phyloP scores from a whole-genome alignment of 2,797 vertebrate species.

The Schizopygopsis malacanthus region DNA sequence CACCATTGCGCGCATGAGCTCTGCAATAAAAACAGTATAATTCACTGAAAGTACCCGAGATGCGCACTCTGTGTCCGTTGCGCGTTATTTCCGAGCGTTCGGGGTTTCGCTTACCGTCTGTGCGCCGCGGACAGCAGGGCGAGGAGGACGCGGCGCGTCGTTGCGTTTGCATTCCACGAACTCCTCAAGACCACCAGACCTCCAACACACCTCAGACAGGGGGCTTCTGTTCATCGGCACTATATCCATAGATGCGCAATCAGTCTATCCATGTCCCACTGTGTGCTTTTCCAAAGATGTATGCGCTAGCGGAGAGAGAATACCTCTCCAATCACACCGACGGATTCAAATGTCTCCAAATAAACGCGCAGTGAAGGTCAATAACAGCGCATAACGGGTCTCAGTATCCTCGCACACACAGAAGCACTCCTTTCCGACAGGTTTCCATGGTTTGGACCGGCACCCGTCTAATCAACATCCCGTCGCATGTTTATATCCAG shows the following conservation, averaged over 20 bases:
- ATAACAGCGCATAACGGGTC: conserved; percentile 2
- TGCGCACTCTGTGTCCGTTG: neutral
- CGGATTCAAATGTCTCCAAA: conserved; percentile 22
- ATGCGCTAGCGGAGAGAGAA: neutral
- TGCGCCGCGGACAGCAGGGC: conserved; percentile 68
- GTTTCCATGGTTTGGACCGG: conserved; percentile 49
- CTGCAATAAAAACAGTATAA: neutral
- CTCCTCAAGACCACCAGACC: conserved; percentile 62
- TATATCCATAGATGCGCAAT: conserved; percentile 25
- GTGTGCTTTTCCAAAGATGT: conserved; percentile 15
- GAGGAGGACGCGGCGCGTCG: conserved; percentile 67
- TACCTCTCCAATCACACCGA: conserved; percentile 28
- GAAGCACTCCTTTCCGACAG: neutral
- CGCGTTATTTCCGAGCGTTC: neutral
- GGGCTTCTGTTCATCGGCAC: conserved; percentile 2
- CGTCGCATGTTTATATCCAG: conserved; percentile 61
- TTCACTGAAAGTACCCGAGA: neutral
- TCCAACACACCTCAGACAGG: conserved; percentile 58
- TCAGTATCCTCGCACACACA: neutral
- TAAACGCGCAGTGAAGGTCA: neutral
- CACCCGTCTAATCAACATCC: conserved; percentile 40
- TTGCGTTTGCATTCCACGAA: conserved; percentile 74
- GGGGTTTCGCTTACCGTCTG: conserved; percentile 68
- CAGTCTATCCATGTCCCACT: conserved; percentile 24
- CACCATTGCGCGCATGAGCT: neutral